These are phyloP conservation scores for Sipha flava DNA, from an alignment of 1,140 invertebrate genomes.

Conservation along the genomic window DNA sequence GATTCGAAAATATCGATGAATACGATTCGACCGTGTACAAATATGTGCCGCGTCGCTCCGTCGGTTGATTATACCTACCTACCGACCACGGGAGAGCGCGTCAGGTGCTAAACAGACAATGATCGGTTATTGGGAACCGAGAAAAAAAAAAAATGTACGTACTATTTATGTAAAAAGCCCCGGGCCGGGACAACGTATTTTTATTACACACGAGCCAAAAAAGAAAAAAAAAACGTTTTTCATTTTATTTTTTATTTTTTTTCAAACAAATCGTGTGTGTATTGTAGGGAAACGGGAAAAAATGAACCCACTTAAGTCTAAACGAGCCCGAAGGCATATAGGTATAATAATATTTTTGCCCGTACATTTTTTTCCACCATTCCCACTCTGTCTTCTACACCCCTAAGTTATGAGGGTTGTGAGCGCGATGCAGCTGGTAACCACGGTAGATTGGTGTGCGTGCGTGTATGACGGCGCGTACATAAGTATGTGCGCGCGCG, in stretches of 20 bases:
- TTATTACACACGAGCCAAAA: not conserved
- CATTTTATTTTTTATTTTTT: not conserved
- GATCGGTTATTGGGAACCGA: constrained; percentile 1
- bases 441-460: not conserved
- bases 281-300: not conserved
- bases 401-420: constrained; percentile 14
- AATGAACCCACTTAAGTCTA: constrained; percentile 23
- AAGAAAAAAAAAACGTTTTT: not conserved
- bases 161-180: constrained; percentile 19
- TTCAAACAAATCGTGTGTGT: not conserved
- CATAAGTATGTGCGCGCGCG: not conserved
- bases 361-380: not conserved
- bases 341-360: constrained; percentile 5
- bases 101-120: constrained; percentile 22
- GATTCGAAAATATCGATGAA: too few species aligned
- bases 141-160: not conserved
- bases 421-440: constrained; percentile 5
- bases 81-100: not conserved
- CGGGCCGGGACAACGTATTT: not conserved
- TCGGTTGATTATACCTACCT: not conserved
- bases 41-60: too few species aligned
- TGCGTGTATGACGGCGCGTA: not conserved
- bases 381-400: not conserved
- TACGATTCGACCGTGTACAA: too few species aligned
- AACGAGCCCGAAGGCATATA: constrained; percentile 5